Percentiles rank a stretch among this genome's conserved stretches.
These are phyloP conservation scores for Diabrotica undecimpunctata DNA, from an alignment of 1,140 invertebrate species.

Conservation along the genomic window DNA sequence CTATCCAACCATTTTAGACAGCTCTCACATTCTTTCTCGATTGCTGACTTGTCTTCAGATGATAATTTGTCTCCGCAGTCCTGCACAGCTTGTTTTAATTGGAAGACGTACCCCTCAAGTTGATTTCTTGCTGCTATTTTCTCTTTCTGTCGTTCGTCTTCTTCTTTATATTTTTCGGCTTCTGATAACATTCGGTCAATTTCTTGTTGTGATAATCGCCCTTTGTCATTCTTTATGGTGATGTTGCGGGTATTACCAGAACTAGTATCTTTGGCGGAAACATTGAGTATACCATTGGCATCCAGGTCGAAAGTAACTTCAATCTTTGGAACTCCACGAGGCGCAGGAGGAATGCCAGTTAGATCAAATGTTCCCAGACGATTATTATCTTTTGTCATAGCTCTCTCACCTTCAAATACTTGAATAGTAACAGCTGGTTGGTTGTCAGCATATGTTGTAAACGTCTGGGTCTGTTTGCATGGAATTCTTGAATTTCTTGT, in stretches of 20 bases:
- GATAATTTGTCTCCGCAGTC: slow-evolving; percentile 51
- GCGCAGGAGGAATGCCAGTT: slow-evolving; percentile 57
- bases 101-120: slow-evolving; percentile 70
- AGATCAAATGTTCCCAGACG: slow-evolving; percentile 73
- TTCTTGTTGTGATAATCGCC: slow-evolving; percentile 72
- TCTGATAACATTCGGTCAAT: slow-evolving; percentile 79
- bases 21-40: slow-evolving; percentile 49
- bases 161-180: slow-evolving; percentile 59
- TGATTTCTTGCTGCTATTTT: slow-evolving; percentile 57
- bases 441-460: slow-evolving; percentile 66
- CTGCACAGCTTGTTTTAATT: slow-evolving; percentile 58
- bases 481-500: slow-evolving; percentile 61
- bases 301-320: slow-evolving; percentile 72
- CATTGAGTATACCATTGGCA: slow-evolving; percentile 68
- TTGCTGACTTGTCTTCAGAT: slow-evolving; percentile 43
- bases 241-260: slow-evolving; percentile 60
- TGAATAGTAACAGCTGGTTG: slow-evolving; percentile 67
- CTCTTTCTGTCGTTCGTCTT: slow-evolving; percentile 67
- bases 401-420: slow-evolving; percentile 75
- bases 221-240: slow-evolving; percentile 82
- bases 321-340: slow-evolving; percentile 60
- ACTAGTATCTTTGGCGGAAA: slow-evolving; percentile 56
- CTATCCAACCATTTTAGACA: slow-evolving; percentile 55
- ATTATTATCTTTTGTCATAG: slow-evolving; percentile 76
- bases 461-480: slow-evolving; percentile 60